Base-by-base conservation (phyloP, 2,888 invertebrate species). In the Catocala fraxini region DNA sequence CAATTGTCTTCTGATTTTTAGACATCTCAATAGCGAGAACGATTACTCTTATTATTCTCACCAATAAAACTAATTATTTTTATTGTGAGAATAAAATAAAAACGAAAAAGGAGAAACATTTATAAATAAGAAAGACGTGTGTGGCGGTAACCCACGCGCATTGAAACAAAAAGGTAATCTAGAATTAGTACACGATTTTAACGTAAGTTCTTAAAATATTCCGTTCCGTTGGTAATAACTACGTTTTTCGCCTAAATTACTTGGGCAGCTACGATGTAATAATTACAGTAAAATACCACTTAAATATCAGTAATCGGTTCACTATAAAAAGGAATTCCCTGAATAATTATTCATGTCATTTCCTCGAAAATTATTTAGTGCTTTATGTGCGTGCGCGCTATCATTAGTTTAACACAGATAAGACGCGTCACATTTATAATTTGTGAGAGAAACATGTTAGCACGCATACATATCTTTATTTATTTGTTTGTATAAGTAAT, bases 401-500 rank as follows among this genome's bases (percentile, higher is more conserved):
- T 68, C 75, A 79, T 80, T 80, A 80, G 54, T 58, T 11, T 42
- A 70, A 51, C 39, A 47, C 62, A 69, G 72, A 80, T 77, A 78
- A 71, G 63, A 68, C 39, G 59, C 51, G 73, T 69, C 66, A 73
- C 65, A 62, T 75, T 65, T 68, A 73, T 77, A 69, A 70, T 71
- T 75, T 61, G 54, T 53, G 52, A 58, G 47, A 12, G 59, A 13
- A 35, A 10, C 52, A 57, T 5, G 46, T 53, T 13, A 51, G 45
- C 51, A 51, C 53, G 41, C 7, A 9, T 33, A 25, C 5, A 43
- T 46, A 15, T 46, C 13, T 15, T 15, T 15, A 46, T 46, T 46
- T 46, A 13, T 46, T 46, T 15, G 6, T 46, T 45, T 45, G 11
- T 42, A n/a, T 4, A 45, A 13, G 9, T 15, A n/a, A n/a, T n/a